These are phyloP conservation scores for Apis dorsata DNA, from an alignment of 1,140 invertebrate genomes.

Conservation along the genomic window DNA sequence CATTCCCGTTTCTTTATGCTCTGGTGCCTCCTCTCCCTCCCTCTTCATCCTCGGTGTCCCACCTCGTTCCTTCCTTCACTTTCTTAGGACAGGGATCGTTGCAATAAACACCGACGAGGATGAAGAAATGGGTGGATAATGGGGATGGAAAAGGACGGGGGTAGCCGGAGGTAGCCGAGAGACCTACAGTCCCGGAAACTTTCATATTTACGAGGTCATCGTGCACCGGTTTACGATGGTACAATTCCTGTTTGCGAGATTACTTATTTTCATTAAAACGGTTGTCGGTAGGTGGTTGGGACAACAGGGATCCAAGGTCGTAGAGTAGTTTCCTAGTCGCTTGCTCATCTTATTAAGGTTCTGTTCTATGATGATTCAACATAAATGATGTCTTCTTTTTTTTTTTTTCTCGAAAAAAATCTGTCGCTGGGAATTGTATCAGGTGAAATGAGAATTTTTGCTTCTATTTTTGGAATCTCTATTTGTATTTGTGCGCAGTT, in stretches of 20 bases:
- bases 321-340: neutral
- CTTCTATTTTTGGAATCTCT: no score
- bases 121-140: neutral
- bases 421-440: no score
- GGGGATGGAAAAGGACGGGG: neutral
- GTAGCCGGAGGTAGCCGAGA: neutral
- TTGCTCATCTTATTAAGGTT: no score
- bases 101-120: neutral
- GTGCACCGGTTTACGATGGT: constrained; percentile 62
- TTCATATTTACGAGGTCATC: constrained; percentile 71
- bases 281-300: constrained; percentile 59
- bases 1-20: constrained; percentile 59
- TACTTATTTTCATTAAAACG: constrained; percentile 73
- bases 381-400: no score
- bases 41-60: neutral
- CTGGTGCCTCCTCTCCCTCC: constrained; percentile 1
- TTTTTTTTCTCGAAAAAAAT: no score
- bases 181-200: constrained; percentile 55
- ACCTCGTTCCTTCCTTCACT: neutral
- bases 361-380: neutral
- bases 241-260: constrained; percentile 71
- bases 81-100: neutral
- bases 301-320: constrained; percentile 21
- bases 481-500: no score
- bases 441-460: no score